These are phyloP conservation scores for Orthonevra nobilis DNA, from an alignment of 2,888 invertebrate genomes.

Conservation along the genomic window DNA sequence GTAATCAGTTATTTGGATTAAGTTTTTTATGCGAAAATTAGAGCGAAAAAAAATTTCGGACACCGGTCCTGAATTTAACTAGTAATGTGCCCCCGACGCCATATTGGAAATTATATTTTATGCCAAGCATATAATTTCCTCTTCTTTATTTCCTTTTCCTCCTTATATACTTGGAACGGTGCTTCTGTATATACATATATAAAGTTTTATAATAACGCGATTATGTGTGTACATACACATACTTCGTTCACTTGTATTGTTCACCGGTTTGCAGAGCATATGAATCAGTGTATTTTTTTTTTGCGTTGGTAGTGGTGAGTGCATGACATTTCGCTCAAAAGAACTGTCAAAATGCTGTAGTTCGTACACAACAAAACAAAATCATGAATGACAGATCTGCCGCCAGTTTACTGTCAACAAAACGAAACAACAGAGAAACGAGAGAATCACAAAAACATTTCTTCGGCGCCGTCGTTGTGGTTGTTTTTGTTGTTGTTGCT, in stretches of 20 bases:
- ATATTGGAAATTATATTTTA: conserved; percentile 70
- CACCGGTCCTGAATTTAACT: conserved; percentile 31
- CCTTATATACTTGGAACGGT: conserved; percentile 15
- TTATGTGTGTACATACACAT: conserved; percentile 43
- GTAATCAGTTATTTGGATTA: conserved; percentile 29
- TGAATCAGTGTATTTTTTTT: too few relatives aligned
- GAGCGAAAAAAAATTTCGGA: conserved; percentile 38
- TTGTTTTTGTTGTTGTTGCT: too few relatives aligned
- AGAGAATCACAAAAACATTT: conserved; percentile 50
- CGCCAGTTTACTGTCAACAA: conserved; percentile 42
- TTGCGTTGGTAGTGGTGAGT: conserved; percentile 22
- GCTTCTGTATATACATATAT: conserved; percentile 24
- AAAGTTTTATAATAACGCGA: conserved; percentile 43
- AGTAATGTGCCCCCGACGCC: conserved; percentile 69
- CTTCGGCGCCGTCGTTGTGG: conserved; percentile 16
- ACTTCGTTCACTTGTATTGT: conserved; percentile 43
- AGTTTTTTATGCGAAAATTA: conserved; percentile 41
- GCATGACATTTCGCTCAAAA: conserved; percentile 53
- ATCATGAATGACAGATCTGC: conserved; percentile 45
- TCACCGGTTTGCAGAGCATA: conserved; percentile 67
- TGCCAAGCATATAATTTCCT: conserved; percentile 50
- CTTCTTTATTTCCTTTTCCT: too few relatives aligned
- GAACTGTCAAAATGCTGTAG: conserved; percentile 56
- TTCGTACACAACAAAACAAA: conserved; percentile 57
- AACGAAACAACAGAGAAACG: conserved; percentile 35